A percentile compares a stretch with the other conserved stretches of the same genome.
Evolutionary conservation across 2,888 invertebrate species (phyloP).

Genomic region (Monoplex corrugatus): DNA sequence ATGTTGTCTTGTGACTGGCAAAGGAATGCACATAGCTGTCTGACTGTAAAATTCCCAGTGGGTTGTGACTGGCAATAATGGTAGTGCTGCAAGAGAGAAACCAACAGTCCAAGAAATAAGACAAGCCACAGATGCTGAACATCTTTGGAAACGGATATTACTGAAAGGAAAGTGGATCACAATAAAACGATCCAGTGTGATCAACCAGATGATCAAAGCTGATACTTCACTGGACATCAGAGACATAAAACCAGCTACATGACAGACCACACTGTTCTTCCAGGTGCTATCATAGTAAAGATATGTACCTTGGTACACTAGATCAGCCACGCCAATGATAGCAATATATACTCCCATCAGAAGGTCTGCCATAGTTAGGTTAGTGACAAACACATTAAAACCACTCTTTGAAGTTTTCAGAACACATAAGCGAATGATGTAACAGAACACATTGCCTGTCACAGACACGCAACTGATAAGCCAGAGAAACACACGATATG

Average conservation of each 20-base stretch:
- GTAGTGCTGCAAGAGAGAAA: neutral
- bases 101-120: neutral
- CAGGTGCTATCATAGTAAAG: neutral
- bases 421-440: neutral
- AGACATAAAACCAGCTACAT: neutral
- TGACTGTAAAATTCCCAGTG: conserved; percentile 3
- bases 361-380: neutral
- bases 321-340: neutral
- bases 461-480: neutral
- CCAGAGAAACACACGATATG: neutral
- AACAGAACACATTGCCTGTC: neutral
- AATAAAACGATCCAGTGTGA: neutral
- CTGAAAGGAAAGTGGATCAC: neutral
- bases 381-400: neutral
- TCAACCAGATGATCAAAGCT: neutral
- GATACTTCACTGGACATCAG: conserved; percentile 17
- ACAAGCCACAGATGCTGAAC: neutral
- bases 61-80: neutral
- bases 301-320: neutral
- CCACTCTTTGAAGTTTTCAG: neutral
- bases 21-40: neutral
- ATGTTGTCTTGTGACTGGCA: neutral
- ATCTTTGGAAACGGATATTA: neutral
- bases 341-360: neutral
- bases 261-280: neutral